Evolutionary conservation across 2,888 invertebrate genomes (phyloP), one percentile per base, ranked within the genome.

Genomic region (Eupithecia subumbrata): DNA sequence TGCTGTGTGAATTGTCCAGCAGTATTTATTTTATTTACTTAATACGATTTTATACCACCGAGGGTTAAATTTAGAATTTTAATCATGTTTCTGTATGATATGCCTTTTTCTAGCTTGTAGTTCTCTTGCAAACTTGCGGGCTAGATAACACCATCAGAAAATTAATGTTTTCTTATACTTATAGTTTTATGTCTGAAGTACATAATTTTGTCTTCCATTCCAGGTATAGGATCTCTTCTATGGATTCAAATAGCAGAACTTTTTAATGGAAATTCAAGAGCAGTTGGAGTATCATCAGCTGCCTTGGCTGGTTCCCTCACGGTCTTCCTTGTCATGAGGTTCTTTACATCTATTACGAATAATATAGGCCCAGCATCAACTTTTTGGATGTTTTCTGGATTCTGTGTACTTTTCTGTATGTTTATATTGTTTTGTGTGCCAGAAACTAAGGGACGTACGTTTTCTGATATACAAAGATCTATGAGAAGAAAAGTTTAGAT

Each of bases 391-490:
- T 83, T 81, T 63, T 71, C 79, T 9, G 72, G 72, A 3, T 69
- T n/a, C 2, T 76, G 72, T 72, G 25, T 76, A 16, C 7, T 72
- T 16, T 52, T 25, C 16, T 72, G 72, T 64, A 16, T 72, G n/a
- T 76, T 69, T 52, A 37, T 76, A 52, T 30, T 63, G 16, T 52
- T 76, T 76, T 77, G 56, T 77, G 72, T 70, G n/a, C 82, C 82
- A 0, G 82, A 82, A 69, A 82, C 82, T 3, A 82, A 80, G n/a
- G 79, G 80, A 8, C 80, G 73, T 40, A 71, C 72, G 11, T 81
- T 82, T 66, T 72, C 68, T 14, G 80, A 82, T 40, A 82, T 82
- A 9, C 82, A 82, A 69, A 67, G 22, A 34, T 78, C 76, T 60
- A 73, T 67, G 22, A 43, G 40, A 7, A 67, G 22, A 18, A 34